These are phyloP conservation scores for Notocelia uddmanniana DNA, from an alignment of 2,888 invertebrate species.

Conservation along the genomic window DNA sequence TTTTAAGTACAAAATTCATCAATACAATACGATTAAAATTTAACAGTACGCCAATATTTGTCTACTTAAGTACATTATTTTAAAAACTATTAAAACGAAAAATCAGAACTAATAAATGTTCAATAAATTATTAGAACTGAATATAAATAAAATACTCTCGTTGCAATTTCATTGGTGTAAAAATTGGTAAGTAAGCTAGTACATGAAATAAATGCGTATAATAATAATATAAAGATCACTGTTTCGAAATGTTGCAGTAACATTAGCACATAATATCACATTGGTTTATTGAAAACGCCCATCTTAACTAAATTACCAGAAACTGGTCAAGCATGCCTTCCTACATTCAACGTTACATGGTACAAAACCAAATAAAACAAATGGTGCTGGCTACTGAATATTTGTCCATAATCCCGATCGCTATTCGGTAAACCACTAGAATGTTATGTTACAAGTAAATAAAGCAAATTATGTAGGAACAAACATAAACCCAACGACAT, in stretches of 20 bases:
- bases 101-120: constrained; percentile 2
- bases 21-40: constrained; percentile 11
- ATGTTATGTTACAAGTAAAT: not conserved
- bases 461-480: not conserved
- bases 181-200: constrained; percentile 52
- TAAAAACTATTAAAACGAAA: not conserved
- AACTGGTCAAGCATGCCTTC: not conserved
- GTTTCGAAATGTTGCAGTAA: constrained; percentile 45
- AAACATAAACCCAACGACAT: not conserved
- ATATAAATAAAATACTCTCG: constrained; percentile 54
- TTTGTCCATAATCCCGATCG: not conserved
- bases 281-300: constrained; percentile 7
- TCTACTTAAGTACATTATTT: constrained; percentile 35
- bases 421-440: not conserved
- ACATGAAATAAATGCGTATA: constrained; percentile 53
- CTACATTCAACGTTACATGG: not conserved
- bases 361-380: not conserved
- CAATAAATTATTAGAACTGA: constrained; percentile 47
- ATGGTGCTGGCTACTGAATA: not conserved
- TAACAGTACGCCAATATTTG: constrained; percentile 24
- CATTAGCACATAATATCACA: constrained; percentile 58
- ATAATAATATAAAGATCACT: constrained; percentile 53
- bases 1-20: constrained; percentile 31
- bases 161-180: constrained; percentile 62
- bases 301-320: not conserved